Base-by-base conservation (phyloP, 2,797 vertebrate genomes). In the Betta splendens region DNA sequence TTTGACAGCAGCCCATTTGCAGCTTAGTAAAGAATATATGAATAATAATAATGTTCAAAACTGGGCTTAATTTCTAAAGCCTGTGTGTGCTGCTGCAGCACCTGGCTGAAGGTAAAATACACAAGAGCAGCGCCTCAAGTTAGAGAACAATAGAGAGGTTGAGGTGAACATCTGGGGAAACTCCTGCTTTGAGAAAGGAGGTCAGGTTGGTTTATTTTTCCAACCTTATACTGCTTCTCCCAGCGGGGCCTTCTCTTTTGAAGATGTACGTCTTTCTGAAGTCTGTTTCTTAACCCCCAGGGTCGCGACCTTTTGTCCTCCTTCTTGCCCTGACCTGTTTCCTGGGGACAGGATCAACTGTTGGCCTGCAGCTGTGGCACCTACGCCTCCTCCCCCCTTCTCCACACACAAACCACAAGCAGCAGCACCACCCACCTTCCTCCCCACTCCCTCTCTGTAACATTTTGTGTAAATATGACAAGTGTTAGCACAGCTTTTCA, bases 201-300 rank as follows among this genome's bases (percentile, higher is more conserved):
- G 84, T 85, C 81, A 86, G 31, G 65, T 45, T 33, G 44, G 73
- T 86, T 87, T 85, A 69, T 88, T 87, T 88, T 87, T 57, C 48
- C 70, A 73, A 72, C 81, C 76, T 72, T 49, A 40, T 12, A 53
- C 73, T 28, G 31, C 36, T 59, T 69, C 80, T 67, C 80, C 72
- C 57, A 10, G 17, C 43, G 69, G 60, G 80, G 51, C 59, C 49
- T 45, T 52, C 25, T 62, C 78, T 50, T 85, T 85, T 85, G 80
- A 90, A 91, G 88, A 84, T 75, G 65, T 75, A 74, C 81, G 80
- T 85, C 84, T 84, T 85, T 87, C 83, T 89, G 85, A 89, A 89
- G 84, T 85, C 75, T 84, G 82, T 84, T 84, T 50, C 79, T 80
- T 70, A 70, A 72, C 78, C 79, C 75, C 51, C 15, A n/a, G 54